These are phyloP conservation scores for Tridacna gigas DNA, from an alignment of 2,888 invertebrate genomes.

Conservation along the genomic window DNA sequence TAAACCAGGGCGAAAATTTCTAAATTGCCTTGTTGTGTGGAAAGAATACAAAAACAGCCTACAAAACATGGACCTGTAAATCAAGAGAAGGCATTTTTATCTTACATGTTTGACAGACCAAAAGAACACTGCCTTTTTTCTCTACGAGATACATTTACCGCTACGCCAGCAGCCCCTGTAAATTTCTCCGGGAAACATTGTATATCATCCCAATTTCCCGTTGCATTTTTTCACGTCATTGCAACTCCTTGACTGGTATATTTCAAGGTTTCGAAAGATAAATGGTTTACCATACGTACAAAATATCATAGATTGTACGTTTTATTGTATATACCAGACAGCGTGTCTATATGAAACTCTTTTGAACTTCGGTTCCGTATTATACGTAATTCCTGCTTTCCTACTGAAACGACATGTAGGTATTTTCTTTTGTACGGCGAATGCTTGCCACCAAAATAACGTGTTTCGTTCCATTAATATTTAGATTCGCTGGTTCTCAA, in stretches of 20 bases:
- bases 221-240: not conserved
- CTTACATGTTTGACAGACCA: conserved; percentile 13
- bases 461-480: too few species aligned
- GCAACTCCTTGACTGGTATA: not conserved
- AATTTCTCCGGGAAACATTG: conserved; percentile 2
- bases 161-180: conserved; percentile 14
- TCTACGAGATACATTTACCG: conserved; percentile 17
- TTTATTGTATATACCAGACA: conserved; percentile 18
- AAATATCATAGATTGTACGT: conserved; percentile 4
- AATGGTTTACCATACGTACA: conserved; percentile 13
- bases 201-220: conserved; percentile 3
- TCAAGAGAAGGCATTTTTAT: conserved; percentile 27
- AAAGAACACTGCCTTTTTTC: conserved; percentile 22
- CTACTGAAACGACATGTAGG: too few species aligned
- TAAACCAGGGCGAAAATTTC: not conserved
- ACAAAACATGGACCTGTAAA: conserved; percentile 15
- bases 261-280: not conserved
- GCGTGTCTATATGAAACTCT: not conserved
- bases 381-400: too few species aligned
- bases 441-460: too few species aligned
- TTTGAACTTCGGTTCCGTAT: not conserved
- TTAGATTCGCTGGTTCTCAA: too few species aligned
- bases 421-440: too few species aligned
- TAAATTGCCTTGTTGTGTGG: conserved; percentile 22
- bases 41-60: conserved; percentile 13